Base-by-base conservation (phyloP, 2,113 vertebrate species). In the Gavialis gangeticus region DNA sequence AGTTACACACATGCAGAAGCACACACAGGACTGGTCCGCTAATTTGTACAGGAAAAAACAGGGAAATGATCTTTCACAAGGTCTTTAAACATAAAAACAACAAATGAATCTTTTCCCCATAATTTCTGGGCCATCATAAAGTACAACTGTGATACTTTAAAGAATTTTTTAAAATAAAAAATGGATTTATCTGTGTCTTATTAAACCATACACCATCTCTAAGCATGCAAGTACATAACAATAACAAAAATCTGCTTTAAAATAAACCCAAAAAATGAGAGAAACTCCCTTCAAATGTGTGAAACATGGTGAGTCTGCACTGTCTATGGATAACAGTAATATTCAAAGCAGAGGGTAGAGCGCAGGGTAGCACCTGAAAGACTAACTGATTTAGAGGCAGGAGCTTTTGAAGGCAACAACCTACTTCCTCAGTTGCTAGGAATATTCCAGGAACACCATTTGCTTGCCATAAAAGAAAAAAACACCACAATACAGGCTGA, bases 41-140 rank as follows among this genome's bases (percentile, higher is more conserved):
- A 28, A 30, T 59, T 57, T 7, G 21, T 6, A 28, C 0, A 0
- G 28, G 54, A 37, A 16, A 59, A 60, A 10, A 46, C 28, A 0
- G 1, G 60, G 25, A 0, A 0, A 67, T 18, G 17, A 67, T 30
- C 64, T 67, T 30, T 67, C 64, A 30, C 64, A 67, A 27, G n/a
- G n/a, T 17, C 64, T 19, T 67, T 30, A 81, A 46, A 0, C 10
- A 54, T 1, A 28, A 58, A 30, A 76, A 7, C 6, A 22, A 12
- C 25, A 54, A 12, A 24, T 1, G 5, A 56, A 18, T 59, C 27
- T 37, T 37, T 11, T 34, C 56, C 14, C 28, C 46, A 12, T 14
- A 21, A 57, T 10, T 60, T 37, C 34, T 58, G 69, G 4, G 21
- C 76, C 21, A 8, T n/a, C 64, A 30, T n/a, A 67, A n/a, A 10